Base-by-base conservation (phyloP, 2,888 invertebrate species). In the Troglohyphantes excavatus region DNA sequence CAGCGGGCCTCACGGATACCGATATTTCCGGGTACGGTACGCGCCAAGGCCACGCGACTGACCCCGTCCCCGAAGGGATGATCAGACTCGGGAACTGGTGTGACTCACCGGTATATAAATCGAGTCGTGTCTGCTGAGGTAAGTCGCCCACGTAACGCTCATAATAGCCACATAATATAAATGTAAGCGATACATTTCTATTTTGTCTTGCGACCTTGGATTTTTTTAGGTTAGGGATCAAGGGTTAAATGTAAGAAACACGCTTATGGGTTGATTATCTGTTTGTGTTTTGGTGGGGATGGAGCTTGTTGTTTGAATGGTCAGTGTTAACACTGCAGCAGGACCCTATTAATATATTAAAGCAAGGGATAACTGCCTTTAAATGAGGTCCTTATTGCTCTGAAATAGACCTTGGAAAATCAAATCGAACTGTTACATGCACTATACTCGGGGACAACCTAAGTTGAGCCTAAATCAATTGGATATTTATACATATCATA, bases 21-120 rank as follows among this genome's bases (percentile, higher is more conserved):
- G 33, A 81, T 53, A 70, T 81, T 70, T 59, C 68, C 59, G 81
- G 81, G 59, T 70, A 70, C 11, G 43, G 67, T 6, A 33, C n/a
- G 21, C 19, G 27, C 21, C 67, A 81, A 81, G 79, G 53, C 79
- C 68, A 81, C 79, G 79, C 68, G 67, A 81, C 81, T 81, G 59
- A 81, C 81, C 81, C n/a, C 70, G 3, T 33, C 33, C 68, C 19
- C 2, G 19, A 26, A 70, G 68, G 81, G 81, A 70, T 79, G 79
- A 79, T 29, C 26, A 43, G 39, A 46, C 61, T 26, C 76, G 19
- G n/a, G n/a, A n/a, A n/a, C n/a, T n/a, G n/a, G 21, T 63, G 39
- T 78, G 76, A 78, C 63, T 78, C 76, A 78, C 59, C 63, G 23
- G 76, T 78, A 78, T 63, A 78, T 78, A 78, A 78, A 78, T 78